Evolutionary conservation across 2,888 invertebrate genomes (phyloP), one percentile per base, ranked within the genome.

Genomic region (Fragum whitleyi): DNA sequence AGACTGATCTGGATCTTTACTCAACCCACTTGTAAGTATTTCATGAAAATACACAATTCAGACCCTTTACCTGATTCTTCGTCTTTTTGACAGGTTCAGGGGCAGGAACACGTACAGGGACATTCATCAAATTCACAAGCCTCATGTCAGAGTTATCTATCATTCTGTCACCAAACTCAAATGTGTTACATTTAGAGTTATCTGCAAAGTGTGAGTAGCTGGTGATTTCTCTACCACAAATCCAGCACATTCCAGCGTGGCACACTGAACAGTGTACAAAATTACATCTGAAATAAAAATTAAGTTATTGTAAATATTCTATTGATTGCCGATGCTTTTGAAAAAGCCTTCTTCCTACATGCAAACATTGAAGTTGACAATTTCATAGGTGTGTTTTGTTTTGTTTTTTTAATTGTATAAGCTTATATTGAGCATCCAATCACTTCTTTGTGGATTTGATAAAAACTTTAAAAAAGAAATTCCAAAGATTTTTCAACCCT

Each of bases 231-330:
- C 72, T 77, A 7, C 81, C 81, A 86, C 91, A 91, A 0, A 74
- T 16, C 87, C 89, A 91, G 67, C 91, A 91, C 81, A 91, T 87
- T 0, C 11, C 6, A 9, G 47, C 32, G 6, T 70, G 68, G 77
- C 91, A 91, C 6, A 69, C 72, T 9, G 74, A 42, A 62, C 91
- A 91, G n/a, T 79, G 77, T 72, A 91, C 90, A 74, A 87, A 86
- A 81, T 91, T 91, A 81, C 91, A 91, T 16, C 91, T 91, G 83
- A 6, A 72, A 79, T 72, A 14, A n/a, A 51, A 51, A 3, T 16
- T 23, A 7, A 26, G 29, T 61, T n/a, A n/a, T 5, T 9, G 21
- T 57, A 57, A 21, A 36, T 19, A 26, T 28, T 51, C 51, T 39
- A 51, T 69, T 9, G 11, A 47, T 23, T 26, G 9, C 11, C 23